Conservation (phyloP, 35 echinoderm and acorn worm species). For the Antedon bifida region DNA sequence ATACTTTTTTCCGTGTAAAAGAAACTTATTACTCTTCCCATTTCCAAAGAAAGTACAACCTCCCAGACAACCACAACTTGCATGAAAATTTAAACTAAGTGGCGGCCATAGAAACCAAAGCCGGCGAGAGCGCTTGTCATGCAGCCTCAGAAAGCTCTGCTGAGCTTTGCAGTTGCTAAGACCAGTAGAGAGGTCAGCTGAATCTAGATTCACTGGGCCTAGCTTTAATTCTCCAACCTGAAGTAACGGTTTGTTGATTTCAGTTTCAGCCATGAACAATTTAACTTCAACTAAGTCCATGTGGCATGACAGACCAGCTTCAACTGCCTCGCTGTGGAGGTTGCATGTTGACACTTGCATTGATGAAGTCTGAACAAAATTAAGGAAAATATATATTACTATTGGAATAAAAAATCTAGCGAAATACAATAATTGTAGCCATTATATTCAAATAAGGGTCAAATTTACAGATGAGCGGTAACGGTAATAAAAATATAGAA, state of each 20-base stretch:
- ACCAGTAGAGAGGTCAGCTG: slow-evolving; percentile 26
- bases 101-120: slow-evolving; percentile 80
- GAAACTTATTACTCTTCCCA: background rate
- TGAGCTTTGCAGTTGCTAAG: slow-evolving; percentile 31
- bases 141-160: slow-evolving; percentile 55
- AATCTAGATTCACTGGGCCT: slow-evolving; percentile 53
- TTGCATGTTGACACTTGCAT: slow-evolving; percentile 72
- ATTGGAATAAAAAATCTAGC: background rate
- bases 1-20: background rate
- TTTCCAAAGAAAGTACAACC: slow-evolving; percentile 71
- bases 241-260: slow-evolving; percentile 28
- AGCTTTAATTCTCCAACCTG: slow-evolving; percentile 46
- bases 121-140: slow-evolving; percentile 44
- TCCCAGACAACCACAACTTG: slow-evolving; percentile 77
- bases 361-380: background rate
- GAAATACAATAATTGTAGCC: too few species aligned
- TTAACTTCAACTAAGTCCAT: slow-evolving; percentile 51
- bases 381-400: background rate
- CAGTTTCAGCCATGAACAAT: slow-evolving; percentile 42
- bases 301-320: slow-evolving; percentile 38
- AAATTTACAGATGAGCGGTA: too few species aligned
- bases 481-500: too few species aligned
- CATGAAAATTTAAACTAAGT: background rate
- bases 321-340: slow-evolving; percentile 61
- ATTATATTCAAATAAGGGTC: too few species aligned